Percentiles rank a stretch among this genome's conserved stretches.
These are phyloP conservation scores for Chelonia mydas DNA, from an alignment of 2,797 vertebrate genomes.

Conservation along the genomic window DNA sequence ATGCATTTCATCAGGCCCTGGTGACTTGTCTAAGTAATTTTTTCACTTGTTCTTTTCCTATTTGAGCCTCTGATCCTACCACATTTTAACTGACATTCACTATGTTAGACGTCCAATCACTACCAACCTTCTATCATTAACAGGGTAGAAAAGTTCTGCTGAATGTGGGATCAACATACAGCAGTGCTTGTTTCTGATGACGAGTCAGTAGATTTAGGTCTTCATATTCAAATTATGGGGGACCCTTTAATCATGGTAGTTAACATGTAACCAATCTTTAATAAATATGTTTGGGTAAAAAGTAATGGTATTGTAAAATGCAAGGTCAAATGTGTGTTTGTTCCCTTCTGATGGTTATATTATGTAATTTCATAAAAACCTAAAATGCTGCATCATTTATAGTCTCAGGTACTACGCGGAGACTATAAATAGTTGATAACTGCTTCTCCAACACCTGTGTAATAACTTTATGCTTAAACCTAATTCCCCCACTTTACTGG, in stretches of 20 bases:
- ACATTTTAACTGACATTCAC: no score
- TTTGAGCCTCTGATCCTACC: no score
- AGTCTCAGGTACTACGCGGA: not conserved
- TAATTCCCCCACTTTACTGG: not conserved
- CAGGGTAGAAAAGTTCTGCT: not conserved
- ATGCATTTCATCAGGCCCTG: no score
- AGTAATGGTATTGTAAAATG: not conserved
- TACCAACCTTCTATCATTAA: not conserved
- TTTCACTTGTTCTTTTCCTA: no score
- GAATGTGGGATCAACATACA: not conserved
- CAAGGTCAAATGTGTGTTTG: not conserved
- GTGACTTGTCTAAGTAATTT: no score
- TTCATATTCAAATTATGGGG: not conserved
- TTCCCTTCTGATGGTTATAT: not conserved
- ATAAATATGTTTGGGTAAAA: not conserved
- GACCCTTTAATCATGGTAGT: not conserved
- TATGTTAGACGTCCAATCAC: no score
- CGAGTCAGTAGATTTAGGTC: not conserved
- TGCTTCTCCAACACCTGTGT: not conserved
- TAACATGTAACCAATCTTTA: not conserved
- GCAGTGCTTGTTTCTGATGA: not conserved
- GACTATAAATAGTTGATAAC: not conserved
- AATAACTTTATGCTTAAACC: not conserved
- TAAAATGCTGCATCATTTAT: not conserved
- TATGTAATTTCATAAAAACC: not conserved